Evolutionary conservation across 2,797 vertebrate species (phyloP), one percentile per base, ranked within the genome.

Genomic region (Emydoidea blandingii): DNA sequence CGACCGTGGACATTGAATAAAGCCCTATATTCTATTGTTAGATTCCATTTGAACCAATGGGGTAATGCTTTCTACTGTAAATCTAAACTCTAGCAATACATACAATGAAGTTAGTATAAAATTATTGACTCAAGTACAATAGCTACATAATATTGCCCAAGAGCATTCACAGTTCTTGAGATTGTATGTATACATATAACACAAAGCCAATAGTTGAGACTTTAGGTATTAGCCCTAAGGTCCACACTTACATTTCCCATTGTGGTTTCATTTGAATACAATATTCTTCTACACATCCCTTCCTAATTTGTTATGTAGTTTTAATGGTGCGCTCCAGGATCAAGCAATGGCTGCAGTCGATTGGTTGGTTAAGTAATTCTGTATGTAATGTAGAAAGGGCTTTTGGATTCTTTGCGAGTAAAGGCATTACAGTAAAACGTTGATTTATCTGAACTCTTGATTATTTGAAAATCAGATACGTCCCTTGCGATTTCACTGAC

Each of bases 141-240:
- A 89, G 68, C 54, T 53, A 81, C 59, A 76, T 68, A 76, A 89
- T 92, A 6, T 47, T 78, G 27, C 15, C 44, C 44, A 47, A 49
- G 25, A 49, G 23, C 44, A 78, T 49, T 18, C 27, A 49, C 7
- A 78, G 29, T 49, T 29, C 27, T 78, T 78, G 27, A 29, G 15
- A 78, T 3, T 16, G 15, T 47, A 49, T 49, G 14, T 83, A 90
- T 27, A 15, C 27, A 10, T 25, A 47, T 37, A 87, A 81, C 18
- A 91, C 86, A 87, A 90, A 92, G 14, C 5, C 53, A 81, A 62
- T 31, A 86, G 76, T 31, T 92, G 50, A 31, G 19, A 21, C 86
- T 72, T 76, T 89, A 53, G 76, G 92, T 94, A 88, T 95, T 94
- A 92, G 14, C n/a, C 81, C 85, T 91, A 57, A 72, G 47, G 85